Evolutionary conservation across 1,140 invertebrate species (phyloP), one percentile per base, ranked within the genome.

Genomic region (Camponotus floridanus): DNA sequence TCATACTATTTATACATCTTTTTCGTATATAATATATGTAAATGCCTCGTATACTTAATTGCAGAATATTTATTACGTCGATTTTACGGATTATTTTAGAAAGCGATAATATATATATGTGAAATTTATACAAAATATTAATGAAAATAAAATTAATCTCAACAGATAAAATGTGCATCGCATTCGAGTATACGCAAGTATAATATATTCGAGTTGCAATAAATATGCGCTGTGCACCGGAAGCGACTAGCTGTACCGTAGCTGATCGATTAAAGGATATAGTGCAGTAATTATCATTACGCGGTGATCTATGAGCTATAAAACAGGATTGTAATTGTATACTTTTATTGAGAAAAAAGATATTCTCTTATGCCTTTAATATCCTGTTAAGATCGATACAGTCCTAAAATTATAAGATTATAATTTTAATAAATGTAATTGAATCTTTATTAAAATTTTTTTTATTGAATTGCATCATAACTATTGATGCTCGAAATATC

Each of bases 231-330:
- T 39, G 51, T 26, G 6, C 48, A 67, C 57, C 61, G 67, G 83
- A 79, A 73, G 36, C 55, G 55, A 42, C 36, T 13, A 15, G 39
- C 45, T 68, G 57, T 59, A 68, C n/a, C 70, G 45, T 33, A 70
- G 67, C 74, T 67, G 86, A 87, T 86, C 83, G 67, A 76, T 86
- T 80, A 86, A 87, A 59, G 86, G 42, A 87, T 85, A 62, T 71
- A 61, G 55, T 45, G 67, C 67, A 31, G 61, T 86, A 87, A 87
- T 87, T 80, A 86, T 87, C 68, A 76, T 64, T 65, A 68, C 6
- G n/a, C 13, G 21, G 9, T 81, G 87, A 88, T 88, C 80, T 88
- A 88, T 80, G 76, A 18, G 65, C 31, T 62, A 65, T 45, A 55
- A 74, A 64, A 79, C n/a, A 48, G 13, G 3, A n/a, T 13, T 62